Evolutionary conservation across 2,888 invertebrate species (phyloP).

Genomic region (Erebia aethiops): DNA sequence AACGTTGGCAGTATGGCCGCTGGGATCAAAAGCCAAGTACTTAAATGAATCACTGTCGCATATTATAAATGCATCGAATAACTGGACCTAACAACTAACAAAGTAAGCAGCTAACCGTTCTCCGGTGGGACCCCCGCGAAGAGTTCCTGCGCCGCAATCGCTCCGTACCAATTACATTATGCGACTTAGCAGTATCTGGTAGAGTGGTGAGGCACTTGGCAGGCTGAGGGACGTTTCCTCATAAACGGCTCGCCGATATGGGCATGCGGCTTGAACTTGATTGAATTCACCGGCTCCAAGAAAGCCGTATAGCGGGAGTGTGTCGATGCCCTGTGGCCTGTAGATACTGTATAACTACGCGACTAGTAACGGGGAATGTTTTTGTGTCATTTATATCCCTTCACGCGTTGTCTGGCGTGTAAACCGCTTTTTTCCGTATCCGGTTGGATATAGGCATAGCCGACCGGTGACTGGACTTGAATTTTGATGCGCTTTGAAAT

Average conservation of each 20-base stretch:
- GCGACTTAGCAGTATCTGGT: constrained; percentile 1
- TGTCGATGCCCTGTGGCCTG: constrained; percentile 12
- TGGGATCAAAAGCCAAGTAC: no score
- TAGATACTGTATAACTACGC: not conserved
- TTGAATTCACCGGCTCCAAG: constrained; percentile 38
- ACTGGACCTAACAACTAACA: constrained; percentile 19
- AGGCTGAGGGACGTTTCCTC: constrained; percentile 38
- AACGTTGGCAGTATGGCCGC: no score
- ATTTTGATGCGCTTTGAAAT: not conserved
- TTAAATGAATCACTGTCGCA: constrained; percentile 1
- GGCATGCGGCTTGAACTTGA: constrained; percentile 34
- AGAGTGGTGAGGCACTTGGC: constrained; percentile 5
- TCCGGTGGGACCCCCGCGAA: constrained; percentile 30
- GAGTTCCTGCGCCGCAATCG: constrained; percentile 35
- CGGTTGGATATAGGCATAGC: not conserved
- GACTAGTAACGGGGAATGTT: constrained; percentile 12
- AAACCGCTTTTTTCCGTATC: not conserved
- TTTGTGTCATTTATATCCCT: constrained; percentile 5
- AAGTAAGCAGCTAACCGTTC: constrained; percentile 23
- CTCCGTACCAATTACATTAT: constrained; percentile 32
- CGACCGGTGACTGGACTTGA: not conserved
- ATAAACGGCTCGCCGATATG: constrained; percentile 31
- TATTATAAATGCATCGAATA: constrained; percentile 23
- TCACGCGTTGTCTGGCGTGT: not conserved
- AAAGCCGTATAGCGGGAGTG: constrained; percentile 33